Conservation (phyloP, 2,797 vertebrate species). For the Chaetophractus vellerosus region DNA sequence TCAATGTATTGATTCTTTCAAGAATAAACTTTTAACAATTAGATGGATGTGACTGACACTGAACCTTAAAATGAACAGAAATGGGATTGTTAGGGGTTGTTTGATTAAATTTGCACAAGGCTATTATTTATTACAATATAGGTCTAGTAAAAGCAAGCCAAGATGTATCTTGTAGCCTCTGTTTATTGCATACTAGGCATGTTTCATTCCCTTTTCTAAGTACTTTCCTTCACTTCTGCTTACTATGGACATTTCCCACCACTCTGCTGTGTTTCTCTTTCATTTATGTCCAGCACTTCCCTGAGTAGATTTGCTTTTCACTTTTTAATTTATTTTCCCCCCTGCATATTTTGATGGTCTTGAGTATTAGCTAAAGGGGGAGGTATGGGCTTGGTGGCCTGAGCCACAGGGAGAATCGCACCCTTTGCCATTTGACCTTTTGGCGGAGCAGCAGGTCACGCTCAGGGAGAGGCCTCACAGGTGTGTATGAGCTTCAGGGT, state of each 20-base stretch:
- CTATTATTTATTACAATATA: background rate
- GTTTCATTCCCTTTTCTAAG: slow-evolving; percentile 5
- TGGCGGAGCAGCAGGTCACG: background rate
- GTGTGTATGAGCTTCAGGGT: background rate
- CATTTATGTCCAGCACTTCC: background rate
- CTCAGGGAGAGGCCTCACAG: background rate
- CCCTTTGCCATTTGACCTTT: background rate
- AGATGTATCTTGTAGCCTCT: background rate
- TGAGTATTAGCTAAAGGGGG: background rate
- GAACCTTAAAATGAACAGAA: background rate
- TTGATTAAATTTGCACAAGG: background rate
- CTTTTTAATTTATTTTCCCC: no score
- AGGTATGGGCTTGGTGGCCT: background rate
- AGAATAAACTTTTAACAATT: background rate
- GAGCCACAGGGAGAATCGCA: background rate
- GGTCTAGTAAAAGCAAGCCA: background rate
- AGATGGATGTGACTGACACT: background rate
- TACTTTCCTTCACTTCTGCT: background rate
- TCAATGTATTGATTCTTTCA: background rate
- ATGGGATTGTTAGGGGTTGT: background rate
- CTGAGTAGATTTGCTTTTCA: background rate
- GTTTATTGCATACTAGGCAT: background rate
- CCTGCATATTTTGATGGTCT: background rate
- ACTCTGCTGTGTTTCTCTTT: background rate
- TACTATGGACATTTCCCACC: background rate